Evolutionary conservation across 2,888 invertebrate species (phyloP).

Genomic region (Euclidia mi): DNA sequence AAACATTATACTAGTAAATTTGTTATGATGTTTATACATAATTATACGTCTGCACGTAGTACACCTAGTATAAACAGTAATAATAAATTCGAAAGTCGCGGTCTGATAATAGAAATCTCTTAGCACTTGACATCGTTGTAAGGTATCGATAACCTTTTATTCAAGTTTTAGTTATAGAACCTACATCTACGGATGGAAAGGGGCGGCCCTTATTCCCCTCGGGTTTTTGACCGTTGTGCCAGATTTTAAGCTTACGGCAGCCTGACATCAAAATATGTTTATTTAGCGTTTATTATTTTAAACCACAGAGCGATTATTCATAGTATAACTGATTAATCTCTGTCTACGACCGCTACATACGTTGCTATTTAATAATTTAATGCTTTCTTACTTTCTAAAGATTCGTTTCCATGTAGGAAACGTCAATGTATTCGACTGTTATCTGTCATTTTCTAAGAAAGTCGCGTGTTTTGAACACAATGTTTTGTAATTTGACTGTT

Average conservation of each 20-base stretch:
- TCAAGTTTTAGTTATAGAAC: slow-evolving; percentile 27
- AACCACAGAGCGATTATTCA: not conserved
- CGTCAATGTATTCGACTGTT: slow-evolving; percentile 5
- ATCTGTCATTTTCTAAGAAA: slow-evolving; percentile 14
- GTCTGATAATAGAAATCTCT: slow-evolving; percentile 30
- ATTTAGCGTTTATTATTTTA: not conserved
- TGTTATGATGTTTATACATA: not conserved
- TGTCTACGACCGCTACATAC: slow-evolving; percentile 7
- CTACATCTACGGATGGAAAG: slow-evolving; percentile 22
- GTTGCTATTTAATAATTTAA: slow-evolving; percentile 17
- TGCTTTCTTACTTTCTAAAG: slow-evolving; percentile 45
- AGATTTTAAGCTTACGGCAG: too few relatives aligned
- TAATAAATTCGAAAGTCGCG: slow-evolving; percentile 21
- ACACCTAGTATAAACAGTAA: not conserved
- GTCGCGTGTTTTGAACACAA: not conserved
- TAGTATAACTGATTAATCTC: slow-evolving; percentile 9
- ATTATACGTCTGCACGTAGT: too few relatives aligned
- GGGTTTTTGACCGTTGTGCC: slow-evolving; percentile 33
- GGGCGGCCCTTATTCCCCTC: slow-evolving; percentile 23
- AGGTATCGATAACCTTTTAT: slow-evolving; percentile 46
- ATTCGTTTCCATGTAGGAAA: slow-evolving; percentile 12
- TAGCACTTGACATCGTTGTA: slow-evolving; percentile 41
- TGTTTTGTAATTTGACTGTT: slow-evolving; percentile 7
- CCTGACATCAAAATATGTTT: slow-evolving; percentile 2
- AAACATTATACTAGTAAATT: not conserved